phyloP scores from a whole-genome alignment of 2,113 vertebrate genomes.

The Lathamus discolor region DNA sequence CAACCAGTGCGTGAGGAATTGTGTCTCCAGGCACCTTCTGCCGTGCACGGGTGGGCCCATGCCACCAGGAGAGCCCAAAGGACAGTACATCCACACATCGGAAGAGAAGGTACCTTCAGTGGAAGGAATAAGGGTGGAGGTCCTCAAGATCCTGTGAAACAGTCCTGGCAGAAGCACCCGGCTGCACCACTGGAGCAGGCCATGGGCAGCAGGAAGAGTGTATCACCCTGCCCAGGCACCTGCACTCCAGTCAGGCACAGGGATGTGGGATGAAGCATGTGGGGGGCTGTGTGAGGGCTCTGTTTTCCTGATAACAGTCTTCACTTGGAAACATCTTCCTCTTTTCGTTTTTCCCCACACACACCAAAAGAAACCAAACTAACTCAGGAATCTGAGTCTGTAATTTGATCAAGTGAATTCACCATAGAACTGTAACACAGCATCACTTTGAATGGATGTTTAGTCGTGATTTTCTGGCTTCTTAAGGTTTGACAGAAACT shows the following conservation, averaged over 20 bases:
- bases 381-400: neutral
- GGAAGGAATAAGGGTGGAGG: neutral
- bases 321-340: neutral
- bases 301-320: neutral
- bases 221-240: neutral
- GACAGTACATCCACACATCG: neutral
- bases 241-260: fast-evolving
- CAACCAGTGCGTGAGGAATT: fast-evolving
- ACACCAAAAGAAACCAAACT: neutral
- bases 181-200: neutral
- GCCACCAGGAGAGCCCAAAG: fast-evolving
- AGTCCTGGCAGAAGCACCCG: neutral
- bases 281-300: neutral
- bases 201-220: neutral
- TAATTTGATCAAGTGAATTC: neutral
- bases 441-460: neutral
- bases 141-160: neutral
- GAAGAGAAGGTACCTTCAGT: neutral
- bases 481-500: neutral
- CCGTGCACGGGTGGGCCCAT: fast-evolving
- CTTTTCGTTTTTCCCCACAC: neutral
- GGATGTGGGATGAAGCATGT: neutral
- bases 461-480: neutral
- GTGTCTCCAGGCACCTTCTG: neutral
- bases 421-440: neutral